phyloP scores from a whole-genome alignment of 2,113 vertebrate species.

The Notothenia coriiceps region DNA sequence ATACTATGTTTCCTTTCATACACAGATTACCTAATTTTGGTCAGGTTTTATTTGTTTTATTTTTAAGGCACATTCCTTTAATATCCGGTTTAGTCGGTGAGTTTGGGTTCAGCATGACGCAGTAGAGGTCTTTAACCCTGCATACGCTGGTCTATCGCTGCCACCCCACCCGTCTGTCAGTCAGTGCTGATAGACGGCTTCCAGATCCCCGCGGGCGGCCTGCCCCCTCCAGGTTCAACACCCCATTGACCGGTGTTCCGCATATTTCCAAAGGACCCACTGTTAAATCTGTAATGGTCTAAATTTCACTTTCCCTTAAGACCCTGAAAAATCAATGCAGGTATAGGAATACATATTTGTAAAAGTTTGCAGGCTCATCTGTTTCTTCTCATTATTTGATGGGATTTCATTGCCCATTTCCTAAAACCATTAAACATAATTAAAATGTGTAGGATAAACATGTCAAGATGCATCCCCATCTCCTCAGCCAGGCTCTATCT shows the following conservation, averaged over 20 bases:
- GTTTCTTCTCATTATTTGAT: not conserved
- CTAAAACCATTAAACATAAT: not conserved
- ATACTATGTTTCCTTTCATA: no score
- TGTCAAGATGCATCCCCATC: not conserved
- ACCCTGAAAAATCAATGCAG: not conserved
- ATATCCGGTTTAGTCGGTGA: not conserved
- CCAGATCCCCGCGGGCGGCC: constrained; percentile 10
- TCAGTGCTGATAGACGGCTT: constrained; percentile 23
- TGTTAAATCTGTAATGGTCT: not conserved
- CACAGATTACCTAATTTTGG: not conserved
- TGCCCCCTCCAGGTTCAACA: constrained; percentile 1
- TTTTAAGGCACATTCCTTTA: not conserved
- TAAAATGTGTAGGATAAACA: not conserved
- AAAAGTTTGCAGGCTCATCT: not conserved
- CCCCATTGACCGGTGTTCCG: not conserved
- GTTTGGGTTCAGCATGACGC: not conserved
- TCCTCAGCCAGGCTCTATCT: not conserved
- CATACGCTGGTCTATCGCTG: constrained; percentile 36
- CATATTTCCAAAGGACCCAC: not conserved
- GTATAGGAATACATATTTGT: not conserved
- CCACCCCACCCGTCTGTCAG: constrained; percentile 31
- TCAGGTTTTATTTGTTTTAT: constrained; percentile 27
- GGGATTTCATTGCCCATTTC: not conserved
- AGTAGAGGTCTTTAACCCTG: constrained; percentile 2
- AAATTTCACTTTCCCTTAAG: not conserved